Evolutionary conservation across 2,113 vertebrate species (phyloP), one percentile per base, ranked within the genome.

Genomic region (Antigone vipio): DNA sequence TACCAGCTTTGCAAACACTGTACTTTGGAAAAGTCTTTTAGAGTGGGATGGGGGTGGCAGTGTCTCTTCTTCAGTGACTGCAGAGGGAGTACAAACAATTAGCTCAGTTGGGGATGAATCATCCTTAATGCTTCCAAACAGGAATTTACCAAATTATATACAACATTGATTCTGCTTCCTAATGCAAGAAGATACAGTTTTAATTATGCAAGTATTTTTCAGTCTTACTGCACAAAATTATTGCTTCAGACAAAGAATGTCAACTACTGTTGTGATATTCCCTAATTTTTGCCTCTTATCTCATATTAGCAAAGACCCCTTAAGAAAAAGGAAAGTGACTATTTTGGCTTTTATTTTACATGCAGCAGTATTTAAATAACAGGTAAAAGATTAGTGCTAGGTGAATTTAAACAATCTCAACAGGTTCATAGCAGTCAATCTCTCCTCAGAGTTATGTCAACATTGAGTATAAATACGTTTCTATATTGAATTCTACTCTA

Each of bases 131-230:
- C 53, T 89, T 95, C 62, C 62, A 76, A 92, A 89, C 49, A 95
- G 83, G 53, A 91, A 89, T 91, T 53, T 79, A 30, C 63, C 84
- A 95, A 93, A 95, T 93, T 85, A 75, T 42, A 79, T 78, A 81
- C 79, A 91, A 64, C 69, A 78, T 1, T 50, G 77, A 92, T 76
- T 85, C 73, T 76, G 74, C 76, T 91, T 95, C 84, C 45, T 30
- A 87, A 32, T 49, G 55, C 74, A 85, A 60, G 64, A 78, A 89
- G 50, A 79, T 68, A 92, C 8, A 19, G 35, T 79, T 94, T 91
- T 75, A 95, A 94, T 92, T 87, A 81, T 53, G 69, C 1, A 68
- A 77, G 58, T 55, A 74, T 69, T 93, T 93, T 93, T 79, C 85
- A 88, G 86, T 86, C 79, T 81, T 71, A 77, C 30, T 66, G 76